Percentiles rank a stretch among this genome's conserved stretches.
These are phyloP conservation scores for Lasiommata megera DNA, from an alignment of 2,888 invertebrate species.

Conservation along the genomic window DNA sequence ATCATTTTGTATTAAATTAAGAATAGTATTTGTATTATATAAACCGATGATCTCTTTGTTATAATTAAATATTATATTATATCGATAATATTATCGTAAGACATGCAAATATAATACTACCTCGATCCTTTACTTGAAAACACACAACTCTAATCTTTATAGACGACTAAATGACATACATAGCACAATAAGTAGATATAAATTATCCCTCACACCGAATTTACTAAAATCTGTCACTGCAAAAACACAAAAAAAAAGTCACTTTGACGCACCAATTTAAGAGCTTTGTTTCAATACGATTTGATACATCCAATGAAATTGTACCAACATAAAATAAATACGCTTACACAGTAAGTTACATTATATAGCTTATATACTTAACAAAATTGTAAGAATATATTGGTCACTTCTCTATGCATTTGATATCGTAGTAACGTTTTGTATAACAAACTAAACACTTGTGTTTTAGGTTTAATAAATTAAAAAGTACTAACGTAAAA, in stretches of 20 bases:
- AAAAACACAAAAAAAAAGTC: neutral
- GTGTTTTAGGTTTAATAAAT: neutral
- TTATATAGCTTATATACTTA: constrained; percentile 17
- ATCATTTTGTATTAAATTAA: no score
- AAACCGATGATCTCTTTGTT: neutral
- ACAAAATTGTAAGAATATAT: constrained; percentile 24
- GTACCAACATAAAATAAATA: constrained; percentile 3
- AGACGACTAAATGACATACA: neutral
- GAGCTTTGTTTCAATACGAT: neutral
- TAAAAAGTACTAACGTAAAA: neutral
- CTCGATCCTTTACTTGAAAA: neutral
- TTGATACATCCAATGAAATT: neutral
- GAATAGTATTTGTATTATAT: no score
- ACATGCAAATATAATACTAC: neutral
- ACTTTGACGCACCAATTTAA: neutral
- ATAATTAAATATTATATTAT: neutral
- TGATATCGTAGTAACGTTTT: constrained; percentile 21
- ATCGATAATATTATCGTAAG: neutral
- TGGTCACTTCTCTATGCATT: constrained; percentile 24
- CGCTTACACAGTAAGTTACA: constrained; percentile 13
- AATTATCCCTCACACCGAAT: neutral
- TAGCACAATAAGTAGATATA: neutral
- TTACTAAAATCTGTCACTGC: neutral
- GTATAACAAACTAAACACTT: constrained; percentile 1
- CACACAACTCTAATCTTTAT: neutral